phyloP scores from a whole-genome alignment of 2,888 invertebrate genomes.

The Epirrhoe alternata region DNA sequence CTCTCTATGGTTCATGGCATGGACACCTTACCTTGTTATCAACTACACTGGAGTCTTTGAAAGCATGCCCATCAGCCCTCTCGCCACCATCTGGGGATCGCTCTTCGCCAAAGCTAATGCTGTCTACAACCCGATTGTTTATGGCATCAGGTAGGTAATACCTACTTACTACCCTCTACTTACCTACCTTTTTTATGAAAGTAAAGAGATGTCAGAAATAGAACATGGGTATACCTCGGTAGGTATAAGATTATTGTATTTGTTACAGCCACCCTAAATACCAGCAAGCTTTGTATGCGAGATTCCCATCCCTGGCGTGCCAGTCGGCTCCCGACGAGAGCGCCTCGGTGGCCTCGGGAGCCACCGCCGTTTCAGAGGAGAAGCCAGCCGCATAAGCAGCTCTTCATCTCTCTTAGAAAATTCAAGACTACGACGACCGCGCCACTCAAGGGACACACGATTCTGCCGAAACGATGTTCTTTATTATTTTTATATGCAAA shows the following conservation, averaged over 20 bases:
- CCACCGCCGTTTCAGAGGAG: constrained; percentile 88
- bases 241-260: constrained; percentile 12
- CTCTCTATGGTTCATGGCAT: constrained; percentile 95
- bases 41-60: constrained; percentile 93
- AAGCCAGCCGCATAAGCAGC: constrained; percentile 85
- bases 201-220: too few species aligned
- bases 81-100: constrained; percentile 95
- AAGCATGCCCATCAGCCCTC: constrained; percentile 89
- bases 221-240: too few species aligned
- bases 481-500: constrained; percentile 81
- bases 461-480: constrained; percentile 74
- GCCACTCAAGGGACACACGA: constrained; percentile 61
- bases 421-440: constrained; percentile 44
- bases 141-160: constrained; percentile 96
- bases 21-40: constrained; percentile 95
- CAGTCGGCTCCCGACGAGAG: constrained; percentile 86
- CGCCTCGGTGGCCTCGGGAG: constrained; percentile 88
- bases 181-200: too few species aligned
- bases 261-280: constrained; percentile 90
- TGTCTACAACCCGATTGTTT: constrained; percentile 95
- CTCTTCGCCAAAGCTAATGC: constrained; percentile 96
- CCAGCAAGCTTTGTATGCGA: constrained; percentile 89
- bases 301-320: constrained; percentile 91
- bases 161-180: too few species aligned
- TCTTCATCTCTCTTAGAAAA: constrained; percentile 18